Percentiles rank a stretch among this genome's conserved stretches.
Conservation (phyloP, 2,888 invertebrate species). For the Eurytoma adleriae region DNA sequence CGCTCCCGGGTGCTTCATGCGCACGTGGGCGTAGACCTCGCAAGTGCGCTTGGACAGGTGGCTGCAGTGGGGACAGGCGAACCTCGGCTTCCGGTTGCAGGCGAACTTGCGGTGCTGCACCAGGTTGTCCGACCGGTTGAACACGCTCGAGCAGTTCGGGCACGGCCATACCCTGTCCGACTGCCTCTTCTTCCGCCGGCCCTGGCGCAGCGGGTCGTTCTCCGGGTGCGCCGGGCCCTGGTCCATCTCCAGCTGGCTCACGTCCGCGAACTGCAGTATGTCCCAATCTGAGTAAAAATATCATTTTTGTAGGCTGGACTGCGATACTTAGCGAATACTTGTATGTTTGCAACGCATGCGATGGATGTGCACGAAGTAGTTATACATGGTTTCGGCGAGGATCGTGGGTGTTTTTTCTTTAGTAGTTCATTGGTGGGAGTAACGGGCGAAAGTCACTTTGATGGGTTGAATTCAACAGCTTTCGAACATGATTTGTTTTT, state of each 20-base stretch:
- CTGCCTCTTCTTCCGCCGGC: no score
- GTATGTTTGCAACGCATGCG: background rate
- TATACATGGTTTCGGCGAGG: no score
- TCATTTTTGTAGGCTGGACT: background rate
- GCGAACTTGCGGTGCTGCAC: constrained; percentile 19
- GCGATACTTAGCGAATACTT: background rate
- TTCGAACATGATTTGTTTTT: background rate
- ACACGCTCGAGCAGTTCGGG: constrained; percentile 18
- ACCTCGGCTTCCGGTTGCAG: constrained; percentile 37
- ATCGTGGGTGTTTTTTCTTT: no score
- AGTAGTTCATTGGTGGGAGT: no score
- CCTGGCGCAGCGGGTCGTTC: no score
- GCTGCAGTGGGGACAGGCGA: constrained; percentile 24
- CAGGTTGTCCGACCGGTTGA: constrained; percentile 28
- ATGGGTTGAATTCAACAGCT: background rate
- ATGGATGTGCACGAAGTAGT: no score
- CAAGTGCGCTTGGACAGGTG: background rate
- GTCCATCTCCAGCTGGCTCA: background rate
- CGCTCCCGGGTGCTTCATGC: background rate
- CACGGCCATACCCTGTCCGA: background rate
- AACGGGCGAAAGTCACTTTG: background rate
- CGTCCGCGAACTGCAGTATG: background rate
- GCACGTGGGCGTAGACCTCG: constrained; percentile 25
- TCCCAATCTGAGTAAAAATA: constrained; percentile 28
- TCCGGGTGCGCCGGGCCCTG: no score